Conservation (phyloP, 2,888 invertebrate genomes). For the Dilophus febrilis region DNA sequence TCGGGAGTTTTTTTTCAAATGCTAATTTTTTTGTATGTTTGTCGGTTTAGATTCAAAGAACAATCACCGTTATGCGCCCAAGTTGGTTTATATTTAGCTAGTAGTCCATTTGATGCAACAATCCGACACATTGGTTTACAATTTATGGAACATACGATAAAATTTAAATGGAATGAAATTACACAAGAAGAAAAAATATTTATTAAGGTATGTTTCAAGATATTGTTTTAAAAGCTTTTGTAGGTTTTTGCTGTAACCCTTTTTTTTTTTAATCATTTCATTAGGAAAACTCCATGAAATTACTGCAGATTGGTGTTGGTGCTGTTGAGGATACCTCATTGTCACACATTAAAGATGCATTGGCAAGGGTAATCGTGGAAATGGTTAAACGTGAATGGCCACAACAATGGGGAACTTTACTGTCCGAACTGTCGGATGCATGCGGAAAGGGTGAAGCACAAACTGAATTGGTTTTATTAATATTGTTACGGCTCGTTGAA, state of each 20-base stretch:
- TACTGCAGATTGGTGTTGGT: slow-evolving; percentile 57
- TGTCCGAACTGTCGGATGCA: slow-evolving; percentile 66
- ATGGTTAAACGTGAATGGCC: slow-evolving; percentile 97
- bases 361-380: slow-evolving; percentile 85
- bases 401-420: slow-evolving; percentile 81
- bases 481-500: slow-evolving; percentile 79
- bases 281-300: slow-evolving; percentile 77
- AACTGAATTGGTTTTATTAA: slow-evolving; percentile 76
- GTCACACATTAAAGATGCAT: slow-evolving; percentile 65
- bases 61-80: slow-evolving; percentile 77
- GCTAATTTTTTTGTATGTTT: not conserved
- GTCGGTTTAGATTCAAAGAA: slow-evolving; percentile 49
- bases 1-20: slow-evolving; percentile 12
- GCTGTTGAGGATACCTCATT: slow-evolving; percentile 46
- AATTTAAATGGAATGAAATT: slow-evolving; percentile 83
- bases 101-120: slow-evolving; percentile 53
- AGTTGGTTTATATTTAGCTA: slow-evolving; percentile 65
- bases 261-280: slow-evolving; percentile 8
- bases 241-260: too few species aligned
- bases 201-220: slow-evolving; percentile 46
- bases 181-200: slow-evolving; percentile 73
- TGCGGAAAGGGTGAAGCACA: slow-evolving; percentile 71
- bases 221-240: not conserved
- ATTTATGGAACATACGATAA: slow-evolving; percentile 82
- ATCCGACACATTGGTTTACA: slow-evolving; percentile 85